Evolutionary conservation across 2,888 invertebrate genomes (phyloP).

Genomic region (Pterostichus niger): DNA sequence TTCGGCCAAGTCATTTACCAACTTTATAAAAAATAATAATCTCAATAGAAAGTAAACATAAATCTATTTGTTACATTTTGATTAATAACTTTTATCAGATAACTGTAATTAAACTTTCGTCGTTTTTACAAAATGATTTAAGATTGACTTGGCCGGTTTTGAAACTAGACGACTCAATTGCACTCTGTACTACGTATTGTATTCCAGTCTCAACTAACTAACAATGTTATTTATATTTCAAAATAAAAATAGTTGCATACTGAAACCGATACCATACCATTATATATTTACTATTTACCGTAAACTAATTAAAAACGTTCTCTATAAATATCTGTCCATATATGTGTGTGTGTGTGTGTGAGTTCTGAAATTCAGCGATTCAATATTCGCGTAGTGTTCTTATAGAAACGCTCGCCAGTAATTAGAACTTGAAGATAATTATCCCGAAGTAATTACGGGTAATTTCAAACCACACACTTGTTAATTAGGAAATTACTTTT

Average conservation of each 20-base stretch:
- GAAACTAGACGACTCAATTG: no score
- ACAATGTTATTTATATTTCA: conserved; percentile 6
- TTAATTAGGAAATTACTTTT: conserved; percentile 25
- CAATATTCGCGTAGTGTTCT: conserved; percentile 14
- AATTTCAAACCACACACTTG: conserved; percentile 29
- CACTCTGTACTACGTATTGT: neutral
- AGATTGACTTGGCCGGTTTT: no score
- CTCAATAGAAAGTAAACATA: no score
- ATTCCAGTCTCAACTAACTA: neutral
- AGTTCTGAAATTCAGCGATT: conserved; percentile 6
- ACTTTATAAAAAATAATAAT: no score
- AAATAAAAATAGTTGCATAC: neutral
- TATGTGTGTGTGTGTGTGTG: neutral
- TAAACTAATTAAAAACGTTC: conserved; percentile 20
- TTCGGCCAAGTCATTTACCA: no score
- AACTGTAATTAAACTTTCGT: no score
- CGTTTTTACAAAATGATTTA: no score
- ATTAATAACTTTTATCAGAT: no score
- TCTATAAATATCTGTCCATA: neutral
- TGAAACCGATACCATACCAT: neutral
- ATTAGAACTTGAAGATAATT: conserved; percentile 23
- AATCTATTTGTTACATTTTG: no score
- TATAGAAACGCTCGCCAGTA: neutral
- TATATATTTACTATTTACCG: conserved; percentile 17
- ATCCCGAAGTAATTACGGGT: conserved; percentile 3